Conservation (phyloP, 2,888 invertebrate species). For the Notodonta dromedarius region DNA sequence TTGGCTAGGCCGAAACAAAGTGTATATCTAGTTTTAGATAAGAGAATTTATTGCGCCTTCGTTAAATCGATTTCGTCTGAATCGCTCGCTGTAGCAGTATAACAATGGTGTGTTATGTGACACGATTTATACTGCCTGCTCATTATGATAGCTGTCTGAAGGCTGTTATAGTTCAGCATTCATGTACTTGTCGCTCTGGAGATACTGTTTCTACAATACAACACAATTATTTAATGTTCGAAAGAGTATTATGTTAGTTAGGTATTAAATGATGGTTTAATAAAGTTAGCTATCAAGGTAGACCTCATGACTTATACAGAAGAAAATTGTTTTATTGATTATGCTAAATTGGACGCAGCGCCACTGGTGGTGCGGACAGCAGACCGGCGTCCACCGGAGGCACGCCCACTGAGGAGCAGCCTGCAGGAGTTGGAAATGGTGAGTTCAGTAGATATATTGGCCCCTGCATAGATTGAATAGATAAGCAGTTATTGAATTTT, state of each 20-base stretch:
- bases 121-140: conserved; percentile 13
- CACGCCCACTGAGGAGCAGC: conserved; percentile 91
- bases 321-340: background rate
- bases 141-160: background rate
- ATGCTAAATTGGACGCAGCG: conserved; percentile 82
- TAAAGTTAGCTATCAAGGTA: no score
- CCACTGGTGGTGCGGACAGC: conserved; percentile 96
- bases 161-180: background rate
- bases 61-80: conserved; percentile 15
- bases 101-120: conserved; percentile 10
- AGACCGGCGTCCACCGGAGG: conserved; percentile 91
- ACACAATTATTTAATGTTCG: no score
- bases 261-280: no score
- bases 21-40: conserved; percentile 22
- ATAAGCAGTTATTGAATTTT: background rate
- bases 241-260: no score
- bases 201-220: no score
- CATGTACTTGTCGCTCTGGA: background rate
- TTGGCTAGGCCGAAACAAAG: conserved; percentile 20
- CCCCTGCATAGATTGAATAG: background rate
- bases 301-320: background rate
- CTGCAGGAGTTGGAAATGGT: conserved; percentile 89
- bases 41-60: conserved; percentile 21
- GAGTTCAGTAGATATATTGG: conserved; percentile 30
- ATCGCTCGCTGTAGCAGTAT: conserved; percentile 13